Base-by-base conservation (phyloP, 2,797 vertebrate genomes). In the Stomatorhinus walkeri region DNA sequence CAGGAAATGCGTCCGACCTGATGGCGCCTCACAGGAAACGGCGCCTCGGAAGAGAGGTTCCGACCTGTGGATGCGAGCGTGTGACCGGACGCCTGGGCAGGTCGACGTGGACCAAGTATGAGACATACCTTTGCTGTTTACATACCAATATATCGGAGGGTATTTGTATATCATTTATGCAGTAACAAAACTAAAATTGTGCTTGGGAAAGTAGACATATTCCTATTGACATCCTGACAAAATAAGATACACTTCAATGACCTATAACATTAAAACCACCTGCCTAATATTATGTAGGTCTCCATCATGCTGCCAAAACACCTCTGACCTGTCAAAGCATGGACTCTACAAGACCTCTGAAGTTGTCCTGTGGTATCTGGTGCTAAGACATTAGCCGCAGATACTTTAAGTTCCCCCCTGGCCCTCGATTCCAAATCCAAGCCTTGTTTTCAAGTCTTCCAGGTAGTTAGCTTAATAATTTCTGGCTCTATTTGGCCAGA, bases 1-100 rank as follows among this genome's bases (percentile, higher is more conserved):
- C 94, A 95, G 93, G 94, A 95, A 95, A 90, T 91, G 90, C 91
- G 91, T 92, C 89, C 90, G 91, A 43, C 43, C 22, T 4, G 36
- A n/a, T 14, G 43, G 24, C 14, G 52, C 16, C 52, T 49, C 40
- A 32, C 48, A 12, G 56, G 85, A 81, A 87, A 89, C 36, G 24
- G 3, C 5, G 68, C 22, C 68, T 1, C 32, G 4, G 85, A 59
- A 87, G 52, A 87, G 56, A 59, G 28, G 51, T 51, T 89, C 85
- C 85, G 28, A 87, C 84, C 84, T 86, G 49, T 49, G 12, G 49
- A 36, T 40, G 72, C 14, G 16, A 19, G 6, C 36, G 10, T 10
- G 14, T 16, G 4, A 76, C 68, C n/a, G 56, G 56, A 59, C n/a
- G 56, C 56, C 22, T 64, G 59, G 22, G 24, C 61, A 28, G 22